Evolutionary conservation across 2,888 invertebrate species (phyloP).

Genomic region (Tachina fera): DNA sequence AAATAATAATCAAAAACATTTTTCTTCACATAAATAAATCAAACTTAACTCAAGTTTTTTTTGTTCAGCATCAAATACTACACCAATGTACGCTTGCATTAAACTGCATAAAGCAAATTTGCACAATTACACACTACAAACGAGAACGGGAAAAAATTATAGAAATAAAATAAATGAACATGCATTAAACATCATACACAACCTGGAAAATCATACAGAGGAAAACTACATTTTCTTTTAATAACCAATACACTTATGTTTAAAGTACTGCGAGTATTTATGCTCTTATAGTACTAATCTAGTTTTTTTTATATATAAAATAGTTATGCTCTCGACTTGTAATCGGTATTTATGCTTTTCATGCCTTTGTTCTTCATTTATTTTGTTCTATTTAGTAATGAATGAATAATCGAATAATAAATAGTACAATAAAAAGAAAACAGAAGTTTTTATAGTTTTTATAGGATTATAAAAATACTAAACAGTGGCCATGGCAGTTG

Average conservation of each 20-base stretch:
- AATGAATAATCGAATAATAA: constrained; percentile 11
- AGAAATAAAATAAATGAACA: constrained; percentile 26
- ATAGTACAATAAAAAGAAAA: neutral
- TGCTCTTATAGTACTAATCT: constrained; percentile 10
- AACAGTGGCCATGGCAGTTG: neutral
- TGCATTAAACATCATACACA: constrained; percentile 17
- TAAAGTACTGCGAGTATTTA: constrained; percentile 2
- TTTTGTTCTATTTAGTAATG: constrained; percentile 22
- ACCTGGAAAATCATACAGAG: neutral
- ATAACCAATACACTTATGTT: constrained; percentile 34
- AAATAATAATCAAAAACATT: neutral
- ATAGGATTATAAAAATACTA: neutral
- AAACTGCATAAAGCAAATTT: constrained; percentile 26
- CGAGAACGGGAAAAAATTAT: neutral
- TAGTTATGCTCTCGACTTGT: neutral
- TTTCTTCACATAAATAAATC: constrained; percentile 5
- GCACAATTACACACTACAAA: constrained; percentile 20
- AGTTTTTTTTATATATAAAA: neutral
- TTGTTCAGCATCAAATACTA: neutral
- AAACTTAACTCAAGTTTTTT: constrained; percentile 14
- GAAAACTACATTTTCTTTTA: constrained; percentile 27
- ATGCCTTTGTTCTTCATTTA: neutral
- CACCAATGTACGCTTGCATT: neutral
- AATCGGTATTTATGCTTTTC: neutral
- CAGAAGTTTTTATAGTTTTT: neutral